These are phyloP conservation scores for Pipra filicauda DNA, from an alignment of 2,113 vertebrate species.

Conservation along the genomic window DNA sequence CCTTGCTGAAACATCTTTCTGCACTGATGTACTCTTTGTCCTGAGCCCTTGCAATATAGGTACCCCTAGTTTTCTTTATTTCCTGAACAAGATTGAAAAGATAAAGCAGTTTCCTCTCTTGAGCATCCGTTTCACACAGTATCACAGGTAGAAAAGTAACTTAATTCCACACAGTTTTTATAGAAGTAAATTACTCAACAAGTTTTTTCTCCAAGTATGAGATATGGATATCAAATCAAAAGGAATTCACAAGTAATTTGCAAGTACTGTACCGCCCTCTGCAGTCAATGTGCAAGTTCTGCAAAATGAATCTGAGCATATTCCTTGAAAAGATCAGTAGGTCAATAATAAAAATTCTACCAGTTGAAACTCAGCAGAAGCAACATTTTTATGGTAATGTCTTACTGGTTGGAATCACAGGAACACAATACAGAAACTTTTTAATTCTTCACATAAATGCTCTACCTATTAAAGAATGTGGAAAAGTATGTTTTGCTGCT, in stretches of 20 bases:
- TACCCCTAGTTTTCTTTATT: background rate
- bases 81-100: background rate
- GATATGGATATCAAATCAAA: background rate
- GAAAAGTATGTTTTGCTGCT: background rate
- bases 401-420: background rate
- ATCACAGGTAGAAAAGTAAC: background rate
- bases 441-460: background rate
- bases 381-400: background rate
- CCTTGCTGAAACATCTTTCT: background rate
- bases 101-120: background rate
- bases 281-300: background rate
- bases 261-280: slow-evolving; percentile 29
- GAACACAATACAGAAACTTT: background rate
- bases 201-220: background rate
- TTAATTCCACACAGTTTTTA: background rate
- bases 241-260: background rate
- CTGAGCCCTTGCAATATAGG: background rate
- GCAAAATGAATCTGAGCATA: background rate
- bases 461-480: background rate
- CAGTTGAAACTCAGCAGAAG: background rate
- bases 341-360: background rate
- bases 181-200: background rate
- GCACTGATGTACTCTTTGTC: background rate
- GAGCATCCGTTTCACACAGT: background rate
- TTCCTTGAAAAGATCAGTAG: background rate